These are phyloP conservation scores for Caenorhabditis japonica DNA, from an alignment of 2,888 invertebrate genomes.

Conservation along the genomic window DNA sequence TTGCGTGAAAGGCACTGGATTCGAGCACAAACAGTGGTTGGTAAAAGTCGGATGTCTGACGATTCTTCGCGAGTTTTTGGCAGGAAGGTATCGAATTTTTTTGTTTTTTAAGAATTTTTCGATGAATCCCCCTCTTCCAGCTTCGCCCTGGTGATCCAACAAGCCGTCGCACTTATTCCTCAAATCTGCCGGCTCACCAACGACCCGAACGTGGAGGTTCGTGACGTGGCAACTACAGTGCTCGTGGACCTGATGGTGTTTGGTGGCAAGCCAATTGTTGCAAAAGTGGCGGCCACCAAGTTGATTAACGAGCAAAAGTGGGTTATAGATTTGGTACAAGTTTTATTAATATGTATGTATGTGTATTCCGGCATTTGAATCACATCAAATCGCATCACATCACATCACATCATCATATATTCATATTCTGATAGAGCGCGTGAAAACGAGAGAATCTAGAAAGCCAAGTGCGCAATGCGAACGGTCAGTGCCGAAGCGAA, in stretches of 20 bases:
- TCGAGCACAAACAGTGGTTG: conserved; percentile 47
- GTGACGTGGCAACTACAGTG: conserved; percentile 51
- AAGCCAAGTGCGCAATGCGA: not conserved
- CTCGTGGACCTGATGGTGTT: conserved; percentile 67
- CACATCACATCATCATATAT: too few relatives aligned
- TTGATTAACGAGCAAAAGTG: conserved; percentile 49
- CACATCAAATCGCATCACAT: too few relatives aligned
- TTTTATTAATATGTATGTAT: too few relatives aligned
- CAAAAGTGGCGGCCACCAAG: conserved; percentile 12
- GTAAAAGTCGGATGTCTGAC: conserved; percentile 47
- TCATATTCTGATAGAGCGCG: too few relatives aligned
- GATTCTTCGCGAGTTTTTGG: conserved; percentile 43
- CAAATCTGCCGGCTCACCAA: conserved; percentile 41
- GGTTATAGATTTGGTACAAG: too few relatives aligned
- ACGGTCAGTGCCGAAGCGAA: too few relatives aligned
- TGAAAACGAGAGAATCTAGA: not conserved
- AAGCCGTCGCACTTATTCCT: conserved; percentile 26
- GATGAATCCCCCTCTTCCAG: conserved; percentile 14
- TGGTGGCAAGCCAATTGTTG: conserved; percentile 41
- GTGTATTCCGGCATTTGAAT: too few relatives aligned
- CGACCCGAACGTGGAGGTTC: conserved; percentile 48
- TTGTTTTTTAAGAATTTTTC: not conserved
- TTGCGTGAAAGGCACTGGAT: conserved; percentile 19
- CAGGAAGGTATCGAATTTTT: conserved; percentile 11
- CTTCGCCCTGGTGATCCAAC: conserved; percentile 47